Evolutionary conservation across 1,140 invertebrate species (phyloP), one percentile per base, ranked within the genome.

Genomic region (Leucophenga varia): DNA sequence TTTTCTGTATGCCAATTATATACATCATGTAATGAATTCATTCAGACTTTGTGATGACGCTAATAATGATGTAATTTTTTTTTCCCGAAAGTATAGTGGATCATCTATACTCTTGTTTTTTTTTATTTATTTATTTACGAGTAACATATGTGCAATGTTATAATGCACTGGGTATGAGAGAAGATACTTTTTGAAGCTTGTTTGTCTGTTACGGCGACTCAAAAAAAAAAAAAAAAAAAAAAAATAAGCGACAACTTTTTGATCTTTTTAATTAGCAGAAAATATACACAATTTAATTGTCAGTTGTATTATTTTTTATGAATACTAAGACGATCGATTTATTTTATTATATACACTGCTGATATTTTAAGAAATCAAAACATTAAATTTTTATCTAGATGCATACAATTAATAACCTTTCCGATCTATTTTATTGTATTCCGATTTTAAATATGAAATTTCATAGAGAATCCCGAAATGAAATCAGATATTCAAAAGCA

Each of bases 191-290:
- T n/a, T n/a, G n/a, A n/a, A n/a, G n/a, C n/a, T n/a, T n/a, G n/a
- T n/a, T n/a, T n/a, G n/a, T n/a, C n/a, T n/a, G n/a, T n/a, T n/a
- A n/a, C n/a, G n/a, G n/a, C n/a, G n/a, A n/a, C n/a, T n/a, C n/a
- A n/a, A n/a, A n/a, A n/a, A n/a, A n/a, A n/a, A n/a, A n/a, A n/a
- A n/a, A n/a, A n/a, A n/a, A n/a, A n/a, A n/a, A n/a, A n/a, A n/a
- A n/a, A n/a, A n/a, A n/a, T n/a, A 47, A 16, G 46, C 47, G 54
- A 57, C 54, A 52, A 54, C 40, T 57, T 28, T 61, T 59, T 55
- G 58, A 61, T 55, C 53, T 67, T 58, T 64, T 67, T 67, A 67
- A 67, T 67, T 65, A 67, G 53, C 63, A 52, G 44, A 57, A 65
- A 65, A 65, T 55, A 67, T 59, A 67, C 57, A 67, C 63, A 67